Evolutionary conservation across 1,140 invertebrate genomes (phyloP).

Genomic region (Phymastichus coffea): DNA sequence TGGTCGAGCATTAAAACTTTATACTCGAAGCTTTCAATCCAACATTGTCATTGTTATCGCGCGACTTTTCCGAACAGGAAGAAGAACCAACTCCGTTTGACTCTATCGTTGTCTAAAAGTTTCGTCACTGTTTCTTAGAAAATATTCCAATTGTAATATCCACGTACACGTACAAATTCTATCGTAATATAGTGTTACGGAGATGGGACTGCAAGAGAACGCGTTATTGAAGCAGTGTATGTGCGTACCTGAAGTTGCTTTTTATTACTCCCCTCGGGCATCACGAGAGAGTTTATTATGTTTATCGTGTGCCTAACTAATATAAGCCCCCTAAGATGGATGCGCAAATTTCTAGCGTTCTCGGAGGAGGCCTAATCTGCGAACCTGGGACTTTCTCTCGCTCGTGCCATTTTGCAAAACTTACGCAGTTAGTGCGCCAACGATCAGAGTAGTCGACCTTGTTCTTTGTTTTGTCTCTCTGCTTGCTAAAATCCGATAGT

Average conservation of each 20-base stretch:
- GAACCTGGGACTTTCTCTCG: neutral
- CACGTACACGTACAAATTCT: no score
- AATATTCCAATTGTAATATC: no score
- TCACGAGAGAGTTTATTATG: conserved; percentile 33
- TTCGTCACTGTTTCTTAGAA: no score
- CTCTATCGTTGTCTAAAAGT: neutral
- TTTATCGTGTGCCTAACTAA: conserved; percentile 23
- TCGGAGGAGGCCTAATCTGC: neutral
- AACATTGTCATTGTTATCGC: conserved; percentile 6
- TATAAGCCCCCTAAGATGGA: neutral
- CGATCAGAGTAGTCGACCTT: no score
- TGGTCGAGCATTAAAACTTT: conserved; percentile 17
- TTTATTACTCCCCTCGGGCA: conserved; percentile 33
- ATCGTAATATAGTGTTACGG: no score
- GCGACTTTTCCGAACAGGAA: neutral
- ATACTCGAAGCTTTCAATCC: neutral
- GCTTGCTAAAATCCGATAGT: no score
- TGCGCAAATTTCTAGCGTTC: neutral
- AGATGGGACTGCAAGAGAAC: no score
- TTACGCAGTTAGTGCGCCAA: neutral
- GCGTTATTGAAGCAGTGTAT: no score
- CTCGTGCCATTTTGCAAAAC: neutral
- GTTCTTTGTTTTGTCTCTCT: no score
- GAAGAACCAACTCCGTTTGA: neutral
- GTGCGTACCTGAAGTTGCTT: conserved; percentile 27